Evolutionary conservation across 2,797 vertebrate genomes (phyloP).

Genomic region (Ctenopoma kingsleyae): DNA sequence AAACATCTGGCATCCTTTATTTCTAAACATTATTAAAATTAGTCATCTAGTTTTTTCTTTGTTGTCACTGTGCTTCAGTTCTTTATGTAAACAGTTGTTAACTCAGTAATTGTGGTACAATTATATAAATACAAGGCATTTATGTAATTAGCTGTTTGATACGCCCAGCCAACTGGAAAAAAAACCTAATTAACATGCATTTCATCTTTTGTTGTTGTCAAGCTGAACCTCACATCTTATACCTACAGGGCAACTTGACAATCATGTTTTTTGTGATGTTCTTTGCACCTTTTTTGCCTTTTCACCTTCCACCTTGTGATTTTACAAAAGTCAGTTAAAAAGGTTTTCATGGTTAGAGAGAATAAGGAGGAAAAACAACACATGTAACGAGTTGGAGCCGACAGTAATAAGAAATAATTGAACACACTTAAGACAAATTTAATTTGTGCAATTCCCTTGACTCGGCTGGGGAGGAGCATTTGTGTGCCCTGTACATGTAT

Average conservation of each 20-base stretch:
- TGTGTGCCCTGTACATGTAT: slow-evolving; percentile 38
- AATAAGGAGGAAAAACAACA: slow-evolving; percentile 38
- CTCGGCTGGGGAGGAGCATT: slow-evolving; percentile 55
- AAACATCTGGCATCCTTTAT: slow-evolving; percentile 43
- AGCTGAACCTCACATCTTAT: slow-evolving; percentile 31
- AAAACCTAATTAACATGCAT: slow-evolving; percentile 44
- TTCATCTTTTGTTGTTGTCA: slow-evolving; percentile 35
- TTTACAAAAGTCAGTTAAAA: slow-evolving; percentile 66
- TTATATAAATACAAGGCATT: slow-evolving; percentile 45
- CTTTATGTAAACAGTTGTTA: slow-evolving; percentile 42
- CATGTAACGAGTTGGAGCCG: slow-evolving; percentile 47
- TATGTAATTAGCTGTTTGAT: slow-evolving; percentile 44
- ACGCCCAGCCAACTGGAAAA: slow-evolving; percentile 27
- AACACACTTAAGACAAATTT: slow-evolving; percentile 81
- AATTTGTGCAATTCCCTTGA: slow-evolving; percentile 79
- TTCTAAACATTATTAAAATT: slow-evolving; percentile 17
- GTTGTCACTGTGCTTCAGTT: slow-evolving; percentile 34
- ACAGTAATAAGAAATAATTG: slow-evolving; percentile 77
- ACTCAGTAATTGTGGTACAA: slow-evolving; percentile 31
- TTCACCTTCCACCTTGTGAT: slow-evolving; percentile 33
- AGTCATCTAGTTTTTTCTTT: slow-evolving; percentile 14
- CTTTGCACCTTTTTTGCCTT: slow-evolving; percentile 20
- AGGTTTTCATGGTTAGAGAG: slow-evolving; percentile 44
- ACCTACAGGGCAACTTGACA: slow-evolving; percentile 40
- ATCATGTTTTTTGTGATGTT: slow-evolving; percentile 23